A percentile compares a stretch with the other conserved stretches of the same genome.
These are phyloP conservation scores for Drusus annulatus DNA, from an alignment of 1,140 invertebrate genomes.

Conservation along the genomic window DNA sequence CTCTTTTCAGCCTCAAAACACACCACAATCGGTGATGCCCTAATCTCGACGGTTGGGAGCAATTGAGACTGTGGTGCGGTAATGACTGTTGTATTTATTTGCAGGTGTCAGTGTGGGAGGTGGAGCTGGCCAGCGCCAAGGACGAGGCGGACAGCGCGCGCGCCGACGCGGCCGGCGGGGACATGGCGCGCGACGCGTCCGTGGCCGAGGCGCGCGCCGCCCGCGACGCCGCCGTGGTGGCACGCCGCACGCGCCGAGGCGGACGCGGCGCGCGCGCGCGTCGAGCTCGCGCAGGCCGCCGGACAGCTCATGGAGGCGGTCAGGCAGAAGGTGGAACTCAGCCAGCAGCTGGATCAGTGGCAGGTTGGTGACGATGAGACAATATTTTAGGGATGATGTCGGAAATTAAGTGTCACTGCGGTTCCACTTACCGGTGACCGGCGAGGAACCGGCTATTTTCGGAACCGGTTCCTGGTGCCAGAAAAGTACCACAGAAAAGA, in stretches of 20 bases:
- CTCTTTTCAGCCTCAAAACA: too few relatives aligned
- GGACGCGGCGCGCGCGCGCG: slow-evolving; percentile 85
- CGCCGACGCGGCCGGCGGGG: slow-evolving; percentile 80
- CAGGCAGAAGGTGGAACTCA: slow-evolving; percentile 94
- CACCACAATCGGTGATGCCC: too few relatives aligned
- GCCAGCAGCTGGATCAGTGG: slow-evolving; percentile 96
- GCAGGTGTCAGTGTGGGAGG: slow-evolving; percentile 84
- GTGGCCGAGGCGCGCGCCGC: slow-evolving; percentile 82
- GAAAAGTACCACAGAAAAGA: too few relatives aligned
- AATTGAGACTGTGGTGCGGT: too few relatives aligned
- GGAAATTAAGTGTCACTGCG: too few relatives aligned
- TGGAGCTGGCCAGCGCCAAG: slow-evolving; percentile 83
- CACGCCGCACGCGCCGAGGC: slow-evolving; percentile 89
- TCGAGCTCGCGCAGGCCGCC: slow-evolving; percentile 93
- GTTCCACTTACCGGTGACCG: too few relatives aligned
- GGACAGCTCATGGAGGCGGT: slow-evolving; percentile 95
- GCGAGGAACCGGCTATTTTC: too few relatives aligned
- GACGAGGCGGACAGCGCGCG: slow-evolving; percentile 87
- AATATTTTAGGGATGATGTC: too few relatives aligned
- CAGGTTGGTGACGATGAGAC: slow-evolving; percentile 74
- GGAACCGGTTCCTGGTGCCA: too few relatives aligned
- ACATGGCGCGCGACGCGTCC: slow-evolving; percentile 83
- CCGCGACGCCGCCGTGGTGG: slow-evolving; percentile 91
- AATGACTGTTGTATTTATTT: too few relatives aligned
- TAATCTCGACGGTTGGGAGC: too few relatives aligned